phyloP scores from a whole-genome alignment of 2,797 vertebrate species.

The Phrynocephalus guinanensis region DNA sequence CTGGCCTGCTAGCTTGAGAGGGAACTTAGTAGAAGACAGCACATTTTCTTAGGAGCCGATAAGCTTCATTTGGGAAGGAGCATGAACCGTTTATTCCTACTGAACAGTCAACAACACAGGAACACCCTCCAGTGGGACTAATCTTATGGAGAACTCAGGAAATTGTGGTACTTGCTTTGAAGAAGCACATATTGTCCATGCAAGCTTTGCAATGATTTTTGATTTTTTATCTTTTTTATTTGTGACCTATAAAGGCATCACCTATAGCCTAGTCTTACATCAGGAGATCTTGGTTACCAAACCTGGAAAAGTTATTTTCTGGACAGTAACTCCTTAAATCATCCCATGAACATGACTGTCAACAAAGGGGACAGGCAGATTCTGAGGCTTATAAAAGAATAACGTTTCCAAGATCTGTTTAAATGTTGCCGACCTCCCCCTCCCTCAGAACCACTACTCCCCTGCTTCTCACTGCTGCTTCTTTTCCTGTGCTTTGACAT shows the following conservation, averaged over 20 bases:
- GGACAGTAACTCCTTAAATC: too few species aligned
- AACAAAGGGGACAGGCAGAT: too few species aligned
- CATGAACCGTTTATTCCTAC: not conserved
- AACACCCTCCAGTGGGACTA: not conserved
- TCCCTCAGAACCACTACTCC: accelerated
- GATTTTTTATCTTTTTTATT: too few species aligned
- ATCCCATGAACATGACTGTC: too few species aligned
- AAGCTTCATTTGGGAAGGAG: not conserved
- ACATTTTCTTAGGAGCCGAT: not conserved
- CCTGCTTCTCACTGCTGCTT: accelerated
- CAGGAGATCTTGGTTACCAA: too few species aligned
- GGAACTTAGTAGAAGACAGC: not conserved
- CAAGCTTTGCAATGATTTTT: too few species aligned
- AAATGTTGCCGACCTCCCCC: not conserved
- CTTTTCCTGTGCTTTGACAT: not conserved
- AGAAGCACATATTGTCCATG: too few species aligned
- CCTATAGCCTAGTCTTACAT: too few species aligned
- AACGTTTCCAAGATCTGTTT: too few species aligned
- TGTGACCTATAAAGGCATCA: too few species aligned
- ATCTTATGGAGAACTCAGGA: not conserved
- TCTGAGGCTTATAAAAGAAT: too few species aligned
- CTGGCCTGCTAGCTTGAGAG: not conserved
- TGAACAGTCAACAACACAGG: not conserved
- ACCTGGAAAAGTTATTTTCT: too few species aligned
- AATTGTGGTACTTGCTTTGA: not conserved